Percentiles rank a stretch among this genome's conserved stretches.
These are phyloP conservation scores for Xestia xanthographa DNA, from an alignment of 2,888 invertebrate species.

Conservation along the genomic window DNA sequence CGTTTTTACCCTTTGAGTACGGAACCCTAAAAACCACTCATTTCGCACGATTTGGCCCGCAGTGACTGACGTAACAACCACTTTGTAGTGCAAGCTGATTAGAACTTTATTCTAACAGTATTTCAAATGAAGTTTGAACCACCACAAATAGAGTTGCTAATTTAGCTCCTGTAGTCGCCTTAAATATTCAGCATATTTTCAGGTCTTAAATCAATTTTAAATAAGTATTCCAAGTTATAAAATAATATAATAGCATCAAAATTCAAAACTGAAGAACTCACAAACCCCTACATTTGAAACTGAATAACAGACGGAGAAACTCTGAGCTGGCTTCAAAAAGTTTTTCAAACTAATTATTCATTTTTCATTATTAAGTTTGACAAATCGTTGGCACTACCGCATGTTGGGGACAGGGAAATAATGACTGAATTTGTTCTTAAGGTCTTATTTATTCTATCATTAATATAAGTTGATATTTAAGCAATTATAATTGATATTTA, in stretches of 20 bases:
- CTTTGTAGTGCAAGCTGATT: too few relatives aligned
- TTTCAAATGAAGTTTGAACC: too few relatives aligned
- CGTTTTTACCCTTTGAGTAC: too few relatives aligned
- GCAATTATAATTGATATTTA: not conserved
- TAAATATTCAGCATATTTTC: not conserved
- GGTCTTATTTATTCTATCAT: not conserved
- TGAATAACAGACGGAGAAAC: not conserved
- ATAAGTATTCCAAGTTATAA: not conserved
- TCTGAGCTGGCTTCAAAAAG: not conserved
- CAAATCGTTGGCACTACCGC: constrained; percentile 3
- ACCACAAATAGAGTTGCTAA: too few relatives aligned
- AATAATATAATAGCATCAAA: constrained; percentile 6
- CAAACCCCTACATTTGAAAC: constrained; percentile 15
- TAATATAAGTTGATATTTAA: not conserved
- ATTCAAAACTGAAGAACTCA: not conserved
- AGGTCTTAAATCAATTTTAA: not conserved
- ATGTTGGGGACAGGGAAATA: constrained; percentile 17
- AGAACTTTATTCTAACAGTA: too few relatives aligned
- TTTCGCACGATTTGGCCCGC: too few relatives aligned
- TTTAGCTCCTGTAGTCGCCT: too few relatives aligned
- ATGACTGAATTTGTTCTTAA: constrained; percentile 7
- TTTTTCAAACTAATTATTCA: constrained; percentile 19
- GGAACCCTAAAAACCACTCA: too few relatives aligned
- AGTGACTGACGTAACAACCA: too few relatives aligned
- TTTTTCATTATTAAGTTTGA: constrained; percentile 12